Base-by-base conservation (phyloP, 2,888 invertebrate species). In the Prostheceraeus crozeri region DNA sequence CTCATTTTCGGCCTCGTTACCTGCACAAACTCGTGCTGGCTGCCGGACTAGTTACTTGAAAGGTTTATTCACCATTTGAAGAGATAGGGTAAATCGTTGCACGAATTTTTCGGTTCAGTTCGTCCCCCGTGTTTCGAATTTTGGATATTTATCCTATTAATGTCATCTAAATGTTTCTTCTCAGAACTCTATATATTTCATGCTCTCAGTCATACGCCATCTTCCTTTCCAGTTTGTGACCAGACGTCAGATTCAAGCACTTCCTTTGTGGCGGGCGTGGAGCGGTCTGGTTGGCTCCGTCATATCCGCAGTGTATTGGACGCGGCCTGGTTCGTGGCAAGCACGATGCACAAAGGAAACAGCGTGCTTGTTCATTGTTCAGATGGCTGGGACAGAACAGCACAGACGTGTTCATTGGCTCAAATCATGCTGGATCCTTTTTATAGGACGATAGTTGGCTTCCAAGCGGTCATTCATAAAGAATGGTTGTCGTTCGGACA, bases 401-500 rank as follows among this genome's bases (percentile, higher is more conserved):
- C 94, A 63, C 98, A 99, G 82, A 93, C 89, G 54, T 91, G 94
- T 77, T 89, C 93, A 4, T 75, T 98, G 56, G 87, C 96, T 45
- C 83, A 87, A 55, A 78, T 99, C 3, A 81, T 93, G 69, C 79
- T 98, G 54, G 94, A 98, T 79, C 94, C 96, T 1, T 91, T 87
- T 79, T 96, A 94, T 77, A 82, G 96, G 67, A 94, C 94, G 48
- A 84, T 96, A 66, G 85, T 89, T 71, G 96, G 96, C 33, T 94
- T 89, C 77, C 89, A 73, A 71, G 75, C 75, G 52, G 82, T 99
- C 1, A 85, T 96, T 57, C 94, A 96, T 78, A 96, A 96, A 76
- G 96, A 96, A 73, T 96, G 96, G 96, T 81, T 93, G 1, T 86
- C 91, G 6, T 99, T 96, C 76, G 98, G 98, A 1, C 98, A 99